Conservation (phyloP, 2,113 vertebrate species). For the Hyla sarda region DNA sequence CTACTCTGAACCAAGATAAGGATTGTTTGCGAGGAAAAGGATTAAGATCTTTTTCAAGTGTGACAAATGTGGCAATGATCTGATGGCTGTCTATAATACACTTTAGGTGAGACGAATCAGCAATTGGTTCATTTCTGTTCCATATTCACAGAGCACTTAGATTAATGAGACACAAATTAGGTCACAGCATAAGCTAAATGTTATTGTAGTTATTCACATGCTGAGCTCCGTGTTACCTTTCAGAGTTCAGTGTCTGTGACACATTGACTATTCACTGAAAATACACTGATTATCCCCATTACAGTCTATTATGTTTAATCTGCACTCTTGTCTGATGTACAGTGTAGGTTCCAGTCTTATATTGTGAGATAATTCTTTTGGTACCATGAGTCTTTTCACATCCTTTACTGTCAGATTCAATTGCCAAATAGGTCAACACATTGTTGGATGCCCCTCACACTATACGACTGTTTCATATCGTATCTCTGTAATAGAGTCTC, state of each 20-base stretch:
- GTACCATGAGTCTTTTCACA: conserved; percentile 29
- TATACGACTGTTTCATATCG: neutral
- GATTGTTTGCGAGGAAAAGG: neutral
- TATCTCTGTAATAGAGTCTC: neutral
- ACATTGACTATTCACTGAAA: conserved; percentile 38
- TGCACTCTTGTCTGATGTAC: conserved; percentile 26
- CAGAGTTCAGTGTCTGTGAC: conserved; percentile 31
- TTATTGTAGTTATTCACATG: conserved; percentile 15
- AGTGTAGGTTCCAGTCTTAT: conserved; percentile 14
- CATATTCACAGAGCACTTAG: conserved; percentile 21
- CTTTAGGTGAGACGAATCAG: neutral
- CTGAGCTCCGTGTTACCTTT: conserved; percentile 12
- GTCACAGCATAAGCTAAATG: conserved; percentile 16
- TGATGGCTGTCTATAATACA: neutral
- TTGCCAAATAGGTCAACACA: conserved; percentile 35
- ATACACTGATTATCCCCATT: conserved; percentile 44
- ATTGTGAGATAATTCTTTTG: conserved; percentile 8
- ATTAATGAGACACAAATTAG: conserved; percentile 31
- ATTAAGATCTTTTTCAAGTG: neutral
- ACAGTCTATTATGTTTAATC: conserved; percentile 39
- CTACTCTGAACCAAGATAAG: neutral
- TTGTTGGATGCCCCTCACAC: conserved; percentile 7
- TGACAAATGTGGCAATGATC: neutral
- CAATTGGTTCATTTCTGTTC: conserved; percentile 31
- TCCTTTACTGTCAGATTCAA: conserved; percentile 12